phyloP scores from a whole-genome alignment of 2,888 invertebrate genomes.

The Megalurothrips usitatus region DNA sequence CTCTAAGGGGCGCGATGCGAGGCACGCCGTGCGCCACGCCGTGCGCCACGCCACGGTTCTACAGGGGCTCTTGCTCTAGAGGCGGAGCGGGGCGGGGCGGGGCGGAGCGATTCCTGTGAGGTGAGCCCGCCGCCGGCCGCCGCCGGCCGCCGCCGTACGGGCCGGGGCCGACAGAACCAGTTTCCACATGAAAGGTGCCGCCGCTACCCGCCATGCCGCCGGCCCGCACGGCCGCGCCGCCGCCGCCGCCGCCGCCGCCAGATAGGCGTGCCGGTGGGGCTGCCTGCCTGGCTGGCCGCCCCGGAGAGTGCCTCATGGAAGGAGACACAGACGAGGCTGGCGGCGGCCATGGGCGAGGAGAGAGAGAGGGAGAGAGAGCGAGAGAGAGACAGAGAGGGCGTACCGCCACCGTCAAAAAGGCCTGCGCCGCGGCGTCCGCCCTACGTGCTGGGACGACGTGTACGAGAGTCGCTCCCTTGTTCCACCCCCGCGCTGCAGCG shows the following conservation, averaged over 20 bases:
- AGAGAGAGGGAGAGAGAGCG: too few relatives aligned
- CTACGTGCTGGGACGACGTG: too few relatives aligned
- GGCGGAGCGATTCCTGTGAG: background rate
- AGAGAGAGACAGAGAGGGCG: too few relatives aligned
- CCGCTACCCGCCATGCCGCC: background rate
- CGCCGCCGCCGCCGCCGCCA: background rate
- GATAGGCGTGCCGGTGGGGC: background rate
- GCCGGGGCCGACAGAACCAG: slow-evolving; percentile 17
- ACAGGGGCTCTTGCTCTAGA: background rate
- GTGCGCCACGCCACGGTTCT: background rate
- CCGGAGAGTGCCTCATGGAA: background rate
- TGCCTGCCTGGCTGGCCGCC: background rate
- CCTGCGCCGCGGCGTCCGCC: too few relatives aligned
- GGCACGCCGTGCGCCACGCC: background rate
- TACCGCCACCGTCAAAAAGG: too few relatives aligned
- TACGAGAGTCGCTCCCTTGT: too few relatives aligned
- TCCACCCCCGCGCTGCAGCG: too few relatives aligned
- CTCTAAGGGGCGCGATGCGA: background rate
- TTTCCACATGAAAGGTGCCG: slow-evolving; percentile 21
- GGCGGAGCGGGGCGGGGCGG: background rate
- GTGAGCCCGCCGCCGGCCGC: slow-evolving; percentile 12
- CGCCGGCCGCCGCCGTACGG: slow-evolving; percentile 4
- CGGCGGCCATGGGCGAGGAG: too few relatives aligned
- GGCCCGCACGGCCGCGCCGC: background rate
- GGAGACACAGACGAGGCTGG: too few relatives aligned